Evolutionary conservation across 1,140 invertebrate genomes (phyloP), one percentile per base, ranked within the genome.

Genomic region (Zaprionus ornatus): DNA sequence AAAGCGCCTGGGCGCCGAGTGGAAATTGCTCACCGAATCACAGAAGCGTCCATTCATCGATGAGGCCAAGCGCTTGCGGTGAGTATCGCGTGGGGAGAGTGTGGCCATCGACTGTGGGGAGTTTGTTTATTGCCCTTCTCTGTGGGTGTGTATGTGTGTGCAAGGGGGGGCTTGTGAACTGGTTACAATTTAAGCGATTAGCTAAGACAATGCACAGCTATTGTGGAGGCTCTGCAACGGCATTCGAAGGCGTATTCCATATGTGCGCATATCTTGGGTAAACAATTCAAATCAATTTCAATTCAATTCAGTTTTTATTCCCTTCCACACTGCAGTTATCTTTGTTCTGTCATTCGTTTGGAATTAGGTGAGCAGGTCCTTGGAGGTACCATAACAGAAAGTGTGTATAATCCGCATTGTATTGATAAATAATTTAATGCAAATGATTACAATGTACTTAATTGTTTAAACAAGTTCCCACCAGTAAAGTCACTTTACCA

Each of bases 1-100:
- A 21, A 98, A 98, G 93, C 93, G 97, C 69, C 93, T 99, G 45
- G 98, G 98, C 1, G 96, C 96, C 5, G 96, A 97, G 82, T 99
- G 98, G 98, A 98, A 98, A 92, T 93, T 97, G 66, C 94, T 99
- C 17, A 96, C 95, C 45, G 97, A 98, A 87, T 95, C 95, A 82
- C 97, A 99, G 90, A 97, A 98, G 85, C 93, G 97, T 68, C 99
- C 99, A 3, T 99, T 99, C 93, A 99, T 99, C 80, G 99, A 99
- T 93, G 98, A 99, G 92, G 98, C 98, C 2, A 98, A 98, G 93
- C 94, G 97, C 93, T 94, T 98, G 75, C 96, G 98, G 95, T 99
- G 95, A 95, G 96, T 95, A 72, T 61, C 65, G 48, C 60, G n/a
- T 52, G 7, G 67, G 71, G 66, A 9, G 63, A 25, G 42, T 48